Base-by-base conservation (phyloP, 92 coral and sea anemone species). In the Blastomussa wellsi region DNA sequence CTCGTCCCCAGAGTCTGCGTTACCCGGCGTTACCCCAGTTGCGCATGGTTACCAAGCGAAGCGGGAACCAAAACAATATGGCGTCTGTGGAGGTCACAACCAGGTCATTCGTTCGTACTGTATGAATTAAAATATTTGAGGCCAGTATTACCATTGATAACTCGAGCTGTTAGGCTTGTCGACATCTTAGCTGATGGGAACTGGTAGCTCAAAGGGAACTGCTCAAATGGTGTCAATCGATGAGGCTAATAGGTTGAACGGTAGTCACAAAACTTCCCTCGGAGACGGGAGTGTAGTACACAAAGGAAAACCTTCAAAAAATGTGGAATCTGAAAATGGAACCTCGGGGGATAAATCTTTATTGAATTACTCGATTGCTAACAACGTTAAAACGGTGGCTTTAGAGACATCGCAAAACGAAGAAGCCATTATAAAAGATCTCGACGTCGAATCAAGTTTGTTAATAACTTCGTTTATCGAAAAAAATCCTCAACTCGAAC, bases 391-490 rank as follows among this genome's bases (percentile, higher is more conserved):
- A 67, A 32, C 72, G 7, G 72, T 33, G 72, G 41, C 42, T 31
- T 17, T 32, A 17, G 26, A 3, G 4, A 7, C 19, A 5, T 17
- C 48, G 7, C 44, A 4, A 70, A 16, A 36, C 8, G 26, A 3
- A 6, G 47, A 37, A 70, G 12, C 19, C 39, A 36, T 5, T 1
- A 7, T n/a, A 3, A 16, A 70, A 70, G 28, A 20, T 35, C 26
- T 33, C 20, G 13, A 17, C 12, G 26, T 9, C 47, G 41, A 69
- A 33, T 59, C 66, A 59, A 59, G 31, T 7, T 16, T 69, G 32
- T 24, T 78, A 3, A 6, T 78, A 36, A 11, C 82, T 78, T 78
- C 70, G 35, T 78, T 57, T 28, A 35, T 36, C 36, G 53, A 59
- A 37, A 59, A 79, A 37, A 26, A 41, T 60, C 82, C 82, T 17